Conservation (phyloP, 2,113 vertebrate species). For the Cyrtonyx montezumae region DNA sequence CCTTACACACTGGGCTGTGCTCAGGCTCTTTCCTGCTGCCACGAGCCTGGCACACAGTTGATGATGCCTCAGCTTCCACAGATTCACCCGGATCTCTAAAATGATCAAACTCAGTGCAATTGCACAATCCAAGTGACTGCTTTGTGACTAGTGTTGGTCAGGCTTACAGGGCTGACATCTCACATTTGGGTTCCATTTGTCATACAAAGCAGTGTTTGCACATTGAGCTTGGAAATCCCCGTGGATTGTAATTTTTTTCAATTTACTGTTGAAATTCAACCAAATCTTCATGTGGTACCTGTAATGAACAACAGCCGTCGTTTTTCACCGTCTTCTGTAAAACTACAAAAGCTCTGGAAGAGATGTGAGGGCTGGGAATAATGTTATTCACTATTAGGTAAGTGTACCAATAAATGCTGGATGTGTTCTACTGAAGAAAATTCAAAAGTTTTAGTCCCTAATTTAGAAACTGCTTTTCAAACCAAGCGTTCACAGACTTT, state of each 20-base stretch:
- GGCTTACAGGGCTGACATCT: slow-evolving; percentile 19
- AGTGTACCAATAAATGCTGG: neutral
- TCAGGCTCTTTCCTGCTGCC: neutral
- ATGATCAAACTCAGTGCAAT: neutral
- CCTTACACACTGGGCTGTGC: slow-evolving; percentile 56
- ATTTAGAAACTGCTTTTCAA: neutral
- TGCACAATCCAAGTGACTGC: slow-evolving; percentile 21
- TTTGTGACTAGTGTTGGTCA: neutral
- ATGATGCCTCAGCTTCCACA: neutral
- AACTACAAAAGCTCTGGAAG: neutral
- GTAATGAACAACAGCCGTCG: neutral
- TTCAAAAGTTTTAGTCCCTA: neutral
- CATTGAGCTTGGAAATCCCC: slow-evolving; percentile 37
- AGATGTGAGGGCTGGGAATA: neutral
- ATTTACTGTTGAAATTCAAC: slow-evolving; percentile 47
- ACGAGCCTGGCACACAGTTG: neutral
- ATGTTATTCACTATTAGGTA: neutral
- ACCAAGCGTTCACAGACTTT: neutral
- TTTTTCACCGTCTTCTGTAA: neutral
- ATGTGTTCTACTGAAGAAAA: neutral
- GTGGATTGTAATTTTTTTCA: slow-evolving; percentile 68
- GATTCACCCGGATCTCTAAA: neutral
- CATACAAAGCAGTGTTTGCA: slow-evolving; percentile 43
- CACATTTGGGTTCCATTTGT: slow-evolving; percentile 60
- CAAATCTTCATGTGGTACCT: slow-evolving; percentile 49